phyloP scores from a whole-genome alignment of 2,888 invertebrate genomes.

The Pimpla rufipes region DNA sequence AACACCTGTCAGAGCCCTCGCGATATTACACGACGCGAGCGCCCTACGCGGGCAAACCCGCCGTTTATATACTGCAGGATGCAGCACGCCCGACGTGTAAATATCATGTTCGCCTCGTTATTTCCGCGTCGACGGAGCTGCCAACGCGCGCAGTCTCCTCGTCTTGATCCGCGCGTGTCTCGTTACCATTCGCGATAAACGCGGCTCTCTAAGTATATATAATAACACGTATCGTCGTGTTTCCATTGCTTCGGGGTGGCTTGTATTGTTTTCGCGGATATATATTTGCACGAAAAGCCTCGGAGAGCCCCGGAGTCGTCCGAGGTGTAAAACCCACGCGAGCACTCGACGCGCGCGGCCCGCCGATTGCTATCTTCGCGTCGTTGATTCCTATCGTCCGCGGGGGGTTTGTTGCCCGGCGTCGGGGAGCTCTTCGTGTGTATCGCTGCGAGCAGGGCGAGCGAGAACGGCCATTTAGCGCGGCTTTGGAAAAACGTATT shows the following conservation, averaged over 20 bases:
- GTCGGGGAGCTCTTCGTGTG: not conserved
- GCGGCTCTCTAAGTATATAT: slow-evolving; percentile 37
- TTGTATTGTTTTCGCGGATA: not conserved
- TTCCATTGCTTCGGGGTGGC: slow-evolving; percentile 26
- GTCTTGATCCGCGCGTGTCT: slow-evolving; percentile 50
- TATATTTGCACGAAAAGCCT: slow-evolving; percentile 34
- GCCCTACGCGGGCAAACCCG: not conserved
- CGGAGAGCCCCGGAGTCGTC: not conserved
- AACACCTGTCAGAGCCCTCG: slow-evolving; percentile 1
- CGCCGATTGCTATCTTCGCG: not conserved
- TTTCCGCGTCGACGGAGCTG: slow-evolving; percentile 51
- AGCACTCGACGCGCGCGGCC: not conserved
- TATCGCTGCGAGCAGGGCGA: not conserved
- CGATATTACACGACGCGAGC: not conserved
- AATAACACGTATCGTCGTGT: slow-evolving; percentile 19
- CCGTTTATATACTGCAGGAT: not conserved
- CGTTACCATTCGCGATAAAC: slow-evolving; percentile 58
- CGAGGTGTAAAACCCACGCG: not conserved
- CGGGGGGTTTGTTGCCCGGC: too few relatives aligned
- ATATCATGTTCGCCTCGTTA: slow-evolving; percentile 61
- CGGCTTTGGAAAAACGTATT: not conserved
- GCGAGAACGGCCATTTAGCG: not conserved
- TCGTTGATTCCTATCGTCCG: not conserved
- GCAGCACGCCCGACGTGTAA: slow-evolving; percentile 6
- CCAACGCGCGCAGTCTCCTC: not conserved